Conservation (phyloP, 2,888 invertebrate species). For the Capitulum mitella region DNA sequence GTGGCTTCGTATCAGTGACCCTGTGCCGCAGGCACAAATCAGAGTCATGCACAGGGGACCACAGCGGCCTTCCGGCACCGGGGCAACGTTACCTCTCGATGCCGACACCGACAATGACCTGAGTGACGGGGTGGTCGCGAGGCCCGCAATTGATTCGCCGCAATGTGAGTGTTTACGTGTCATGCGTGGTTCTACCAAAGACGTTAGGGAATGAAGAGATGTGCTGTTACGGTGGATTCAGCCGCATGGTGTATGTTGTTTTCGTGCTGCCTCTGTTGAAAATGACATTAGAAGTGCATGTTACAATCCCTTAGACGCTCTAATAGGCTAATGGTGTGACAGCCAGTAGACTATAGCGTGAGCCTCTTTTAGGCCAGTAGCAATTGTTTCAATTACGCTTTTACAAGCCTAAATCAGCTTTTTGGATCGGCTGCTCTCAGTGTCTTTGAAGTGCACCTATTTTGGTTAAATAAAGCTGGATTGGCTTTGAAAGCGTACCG, state of each 20-base stretch:
- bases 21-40: too few species aligned
- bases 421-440: not conserved
- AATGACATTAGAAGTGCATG: not conserved
- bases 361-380: not conserved
- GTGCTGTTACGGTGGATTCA: not conserved
- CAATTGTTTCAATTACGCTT: not conserved
- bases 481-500: too few species aligned
- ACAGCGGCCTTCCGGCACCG: too few species aligned
- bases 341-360: not conserved
- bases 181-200: conserved; percentile 3
- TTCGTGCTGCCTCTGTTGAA: not conserved
- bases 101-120: too few species aligned
- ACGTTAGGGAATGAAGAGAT: not conserved
- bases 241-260: not conserved
- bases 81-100: too few species aligned
- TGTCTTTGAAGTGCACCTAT: not conserved
- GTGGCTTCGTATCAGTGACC: too few species aligned
- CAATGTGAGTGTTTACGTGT: not conserved
- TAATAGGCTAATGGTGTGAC: not conserved
- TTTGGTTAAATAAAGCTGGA: not conserved
- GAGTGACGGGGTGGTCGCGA: too few species aligned
- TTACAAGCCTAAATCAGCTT: not conserved
- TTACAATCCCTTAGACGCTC: not conserved
- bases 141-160: not conserved
- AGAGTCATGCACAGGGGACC: too few species aligned